Base-by-base conservation (phyloP, 2,797 vertebrate genomes). In the Typhlichthys eigenmanni region DNA sequence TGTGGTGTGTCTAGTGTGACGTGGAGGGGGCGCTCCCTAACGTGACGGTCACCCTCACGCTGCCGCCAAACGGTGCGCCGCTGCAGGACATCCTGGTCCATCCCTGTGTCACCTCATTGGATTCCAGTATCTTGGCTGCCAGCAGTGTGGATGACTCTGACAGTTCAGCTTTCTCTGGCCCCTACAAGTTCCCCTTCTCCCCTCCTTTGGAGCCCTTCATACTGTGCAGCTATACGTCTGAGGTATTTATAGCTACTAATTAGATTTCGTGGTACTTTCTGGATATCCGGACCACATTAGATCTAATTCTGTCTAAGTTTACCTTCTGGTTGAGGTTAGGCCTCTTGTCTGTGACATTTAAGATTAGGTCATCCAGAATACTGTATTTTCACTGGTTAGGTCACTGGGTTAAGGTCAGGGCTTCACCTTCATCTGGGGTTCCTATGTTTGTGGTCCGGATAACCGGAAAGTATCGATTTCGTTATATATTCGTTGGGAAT, bases 111-210 rank as follows among this genome's bases (percentile, higher is more conserved):
- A 96, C 94, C 1, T 96, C 96, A 0, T 68, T 97, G 53, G 95
- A 99, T 69, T 93, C 95, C 71, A 94, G 93, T 74, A 92, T 97
- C 74, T 89, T 98, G 66, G 85, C 92, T 38, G 93, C 95, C 69
- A 94, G 88, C 67, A 97, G 97, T 9, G 88, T 92, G 0, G 94
- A 96, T 60, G 81, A 84, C 12, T 74, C 81, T 62, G 95, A 97
- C 29, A 86, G 95, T 66, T 95, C 95, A 6, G 88, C 95, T 5
- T 98, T 95, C 85, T 96, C 88, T 0, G 95, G 97, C 8, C 96
- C 96, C 0, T 98, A 99, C 76, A 97, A 95, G 84, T 96, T 99
- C 84, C 96, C 95, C 47, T 96, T 98, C 75, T 93, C 94, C 62
- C 96, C 96, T 55, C 96, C 96, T 34, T 81, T 95, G 56, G 95